Evolutionary conservation across 1,140 invertebrate species (phyloP), one percentile per base, ranked within the genome.

Genomic region (Hyposmocoma kahamanoa): DNA sequence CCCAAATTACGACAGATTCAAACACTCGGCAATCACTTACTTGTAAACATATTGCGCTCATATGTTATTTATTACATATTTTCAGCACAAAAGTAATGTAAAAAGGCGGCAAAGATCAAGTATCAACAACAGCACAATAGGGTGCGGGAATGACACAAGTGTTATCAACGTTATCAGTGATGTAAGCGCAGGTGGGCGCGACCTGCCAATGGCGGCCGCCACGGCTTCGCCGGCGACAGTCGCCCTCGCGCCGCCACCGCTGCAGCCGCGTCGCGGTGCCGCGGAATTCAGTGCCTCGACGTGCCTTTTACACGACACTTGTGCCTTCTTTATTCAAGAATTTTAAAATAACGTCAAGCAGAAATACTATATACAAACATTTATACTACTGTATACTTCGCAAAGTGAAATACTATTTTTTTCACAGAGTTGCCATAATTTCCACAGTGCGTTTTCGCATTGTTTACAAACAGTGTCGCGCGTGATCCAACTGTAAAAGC

Each of bases 121-220:
- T n/a, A n/a, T n/a, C n/a, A n/a, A 34, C 30, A 3, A n/a, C 11
- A 36, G 32, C n/a, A 36, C 32, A 36, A 36, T 36, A 15, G 32
- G 3, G 32, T 15, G 10, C 18, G 32, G 13, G 32, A 36, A 36
- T 36, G 43, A 32, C 13, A 43, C 48, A 50, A 18, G 28, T 49
- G 52, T 63, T 70, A 70, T 70, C 66, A 66, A 6, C 39, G 56
- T 64, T 72, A 72, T 72, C 72, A 76, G 62, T 64, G 60, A 62
- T 62, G 59, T 59, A 66, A 62, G 10, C 15, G 20, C 47, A 48
- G 47, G 53, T 49, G 53, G 2, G 32, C 9, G 32, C 8, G 13
- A n/a, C 6, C 10, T 36, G 32, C 15, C 13, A 17, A n/a, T n/a
- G 13, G 32, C 24, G 11, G 19, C 13, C 13, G 19, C 13, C 13